Base-by-base conservation (phyloP, 1,140 invertebrate species). In the Rhyzopertha dominica region DNA sequence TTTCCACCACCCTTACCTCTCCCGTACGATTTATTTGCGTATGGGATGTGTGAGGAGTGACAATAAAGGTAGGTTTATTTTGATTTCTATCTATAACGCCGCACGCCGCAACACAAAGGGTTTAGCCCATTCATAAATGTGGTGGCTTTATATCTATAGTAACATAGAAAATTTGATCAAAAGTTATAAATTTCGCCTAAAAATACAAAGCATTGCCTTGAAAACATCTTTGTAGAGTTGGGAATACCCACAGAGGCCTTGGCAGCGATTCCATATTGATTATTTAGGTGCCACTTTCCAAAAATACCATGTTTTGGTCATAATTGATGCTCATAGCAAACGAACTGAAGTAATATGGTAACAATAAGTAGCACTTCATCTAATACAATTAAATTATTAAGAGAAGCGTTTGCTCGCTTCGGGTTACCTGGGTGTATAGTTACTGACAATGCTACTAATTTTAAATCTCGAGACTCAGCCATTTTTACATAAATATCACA, bases 91-190 rank as follows among this genome's bases (percentile, higher is more conserved):
- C n/a, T n/a, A n/a, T n/a, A n/a, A n/a, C n/a, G n/a, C n/a, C n/a
- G n/a, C n/a, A n/a, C n/a, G n/a, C n/a, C n/a, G n/a, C n/a, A n/a
- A n/a, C n/a, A n/a, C n/a, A n/a, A 78, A 78, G 53, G 47, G 57
- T 23, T 19, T 72, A 2, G 72, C 73, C 4, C 49, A 71, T 39
- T 63, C 51, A 18, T 68, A 74, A 48, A 51, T 72, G n/a, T 75
- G 67, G 63, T 76, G 70, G 70, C 69, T 65, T 24, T 31, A 53
- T 4, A 51, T 76, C 0, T 64, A 75, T 51, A 24, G 43, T 16
- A 65, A 71, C 5, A 67, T 70, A 29, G 60, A 68, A 40, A 12
- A 38, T n/a, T 23, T 43, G 12, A 13, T 10, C 17, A 49, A 25
- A 5, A 23, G 29, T 44, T 49, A 35, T 38, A 3, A 24, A 14